These are phyloP conservation scores for Chaunax sp. DNA, from an alignment of 2,797 vertebrate species.

Conservation along the genomic window DNA sequence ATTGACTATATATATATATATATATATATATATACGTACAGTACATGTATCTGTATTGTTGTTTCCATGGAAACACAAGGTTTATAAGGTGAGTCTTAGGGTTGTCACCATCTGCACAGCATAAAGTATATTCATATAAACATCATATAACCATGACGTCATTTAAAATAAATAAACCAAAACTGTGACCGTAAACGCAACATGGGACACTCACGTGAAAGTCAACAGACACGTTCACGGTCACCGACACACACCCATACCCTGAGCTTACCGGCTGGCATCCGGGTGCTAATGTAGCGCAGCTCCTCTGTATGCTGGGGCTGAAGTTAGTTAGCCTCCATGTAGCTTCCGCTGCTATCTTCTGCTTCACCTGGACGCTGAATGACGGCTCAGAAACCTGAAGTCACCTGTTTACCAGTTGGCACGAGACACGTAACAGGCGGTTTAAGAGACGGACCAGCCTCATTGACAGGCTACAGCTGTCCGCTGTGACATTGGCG, in stretches of 20 bases:
- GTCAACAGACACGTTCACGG: conserved; percentile 7
- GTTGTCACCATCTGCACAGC: too few species aligned
- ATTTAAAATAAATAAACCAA: not conserved
- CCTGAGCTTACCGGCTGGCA: conserved; percentile 75
- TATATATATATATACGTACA: too few species aligned
- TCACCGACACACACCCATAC: conserved; percentile 1
- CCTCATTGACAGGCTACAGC: too few species aligned
- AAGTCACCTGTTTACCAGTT: conserved; percentile 2
- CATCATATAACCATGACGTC: too few species aligned
- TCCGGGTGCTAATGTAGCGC: conserved; percentile 59
- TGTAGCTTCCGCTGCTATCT: conserved; percentile 47
- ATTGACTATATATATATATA: too few species aligned
- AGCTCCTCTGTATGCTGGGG: conserved; percentile 31
- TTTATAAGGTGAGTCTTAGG: too few species aligned
- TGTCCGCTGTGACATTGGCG: not conserved
- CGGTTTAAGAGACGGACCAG: too few species aligned
- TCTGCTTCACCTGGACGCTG: conserved; percentile 31
- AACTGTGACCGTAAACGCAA: conserved; percentile 34
- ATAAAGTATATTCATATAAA: too few species aligned
- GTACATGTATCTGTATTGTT: too few species aligned
- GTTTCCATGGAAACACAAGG: too few species aligned
- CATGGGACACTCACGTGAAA: not conserved
- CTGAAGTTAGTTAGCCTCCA: conserved; percentile 67
- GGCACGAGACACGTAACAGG: not conserved
- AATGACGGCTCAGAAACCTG: conserved; percentile 17